phyloP scores from a whole-genome alignment of 2,113 vertebrate genomes.

The Butorides virescens region DNA sequence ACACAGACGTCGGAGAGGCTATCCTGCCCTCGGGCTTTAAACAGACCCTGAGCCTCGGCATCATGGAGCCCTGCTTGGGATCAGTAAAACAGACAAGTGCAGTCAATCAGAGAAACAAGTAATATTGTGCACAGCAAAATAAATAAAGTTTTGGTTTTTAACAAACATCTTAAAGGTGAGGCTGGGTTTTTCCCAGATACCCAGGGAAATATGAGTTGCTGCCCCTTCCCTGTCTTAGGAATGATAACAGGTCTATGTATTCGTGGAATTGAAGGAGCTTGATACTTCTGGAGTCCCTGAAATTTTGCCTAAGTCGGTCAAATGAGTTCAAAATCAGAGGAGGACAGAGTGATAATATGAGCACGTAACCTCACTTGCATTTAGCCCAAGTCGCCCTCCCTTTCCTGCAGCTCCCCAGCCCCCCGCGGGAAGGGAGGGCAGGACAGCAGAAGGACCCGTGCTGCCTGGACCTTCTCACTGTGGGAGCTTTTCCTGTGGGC shows the following conservation, averaged over 20 bases:
- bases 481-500: background rate
- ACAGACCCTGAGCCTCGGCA: background rate
- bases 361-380: background rate
- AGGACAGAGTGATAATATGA: background rate
- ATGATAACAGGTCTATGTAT: background rate
- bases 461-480: background rate
- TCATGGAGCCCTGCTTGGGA: background rate
- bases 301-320: background rate
- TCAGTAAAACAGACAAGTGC: background rate
- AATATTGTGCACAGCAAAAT: background rate
- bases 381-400: background rate
- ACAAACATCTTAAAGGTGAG: background rate
- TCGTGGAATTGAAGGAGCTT: background rate
- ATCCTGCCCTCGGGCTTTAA: background rate
- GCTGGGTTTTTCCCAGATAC: background rate
- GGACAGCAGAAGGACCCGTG: background rate
- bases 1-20: background rate
- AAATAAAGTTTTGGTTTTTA: background rate
- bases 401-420: background rate
- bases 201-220: background rate
- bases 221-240: background rate
- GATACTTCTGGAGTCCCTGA: background rate
- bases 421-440: background rate
- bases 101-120: background rate
- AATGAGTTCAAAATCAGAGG: background rate